Percentiles rank a stretch among this genome's conserved stretches.
phyloP scores from a whole-genome alignment of 2,113 vertebrate species.

The Hemibates koningsi region DNA sequence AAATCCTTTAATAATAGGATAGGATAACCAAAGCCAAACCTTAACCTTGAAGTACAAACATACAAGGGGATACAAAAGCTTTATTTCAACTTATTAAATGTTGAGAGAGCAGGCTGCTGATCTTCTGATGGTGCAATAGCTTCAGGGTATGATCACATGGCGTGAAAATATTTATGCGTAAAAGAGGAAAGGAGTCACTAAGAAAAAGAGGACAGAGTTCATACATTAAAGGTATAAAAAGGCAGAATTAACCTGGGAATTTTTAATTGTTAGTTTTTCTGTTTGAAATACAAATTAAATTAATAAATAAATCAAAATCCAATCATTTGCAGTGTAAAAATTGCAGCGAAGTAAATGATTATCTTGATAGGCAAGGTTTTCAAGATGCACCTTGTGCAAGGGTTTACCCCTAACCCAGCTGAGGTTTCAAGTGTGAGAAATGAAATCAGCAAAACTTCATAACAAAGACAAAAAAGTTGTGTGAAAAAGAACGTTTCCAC shows the following conservation, averaged over 20 bases:
- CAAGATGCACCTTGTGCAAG: not conserved
- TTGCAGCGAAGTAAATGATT: not conserved
- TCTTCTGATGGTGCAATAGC: not conserved
- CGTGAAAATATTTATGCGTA: not conserved
- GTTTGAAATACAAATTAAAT: not conserved
- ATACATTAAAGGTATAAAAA: not conserved
- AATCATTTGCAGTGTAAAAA: not conserved
- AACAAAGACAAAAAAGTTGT: not conserved
- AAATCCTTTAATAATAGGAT: not conserved
- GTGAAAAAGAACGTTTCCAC: not conserved
- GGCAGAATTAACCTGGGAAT: not conserved
- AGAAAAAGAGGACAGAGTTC: not conserved
- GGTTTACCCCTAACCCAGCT: not conserved
- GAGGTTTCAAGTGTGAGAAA: not conserved
- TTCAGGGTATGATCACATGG: conserved; percentile 21
- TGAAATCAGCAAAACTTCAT: not conserved
- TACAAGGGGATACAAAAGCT: not conserved
- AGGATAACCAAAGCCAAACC: not conserved
- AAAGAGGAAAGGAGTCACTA: not conserved
- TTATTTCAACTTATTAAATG: not conserved
- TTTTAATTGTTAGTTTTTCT: not conserved
- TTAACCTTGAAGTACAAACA: not conserved
- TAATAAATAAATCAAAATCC: not conserved
- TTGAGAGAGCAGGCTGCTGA: not conserved
- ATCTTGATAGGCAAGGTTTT: not conserved